Conservation (phyloP, 2,113 vertebrate species). For the Clinocottus analis region DNA sequence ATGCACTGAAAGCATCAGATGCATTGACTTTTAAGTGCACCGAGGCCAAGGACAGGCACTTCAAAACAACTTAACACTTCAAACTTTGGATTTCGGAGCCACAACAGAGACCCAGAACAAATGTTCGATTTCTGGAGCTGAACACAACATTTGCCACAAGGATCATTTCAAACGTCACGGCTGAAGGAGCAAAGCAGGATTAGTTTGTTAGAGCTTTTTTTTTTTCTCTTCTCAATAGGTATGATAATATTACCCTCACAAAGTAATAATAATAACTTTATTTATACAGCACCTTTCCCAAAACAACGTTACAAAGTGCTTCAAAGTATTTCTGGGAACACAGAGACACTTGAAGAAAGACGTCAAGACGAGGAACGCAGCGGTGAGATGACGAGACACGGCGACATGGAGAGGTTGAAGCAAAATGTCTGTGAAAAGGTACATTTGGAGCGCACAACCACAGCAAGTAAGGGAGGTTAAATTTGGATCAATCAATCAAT, state of each 20-base stretch:
- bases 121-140: conserved; percentile 39
- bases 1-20: conserved; percentile 46
- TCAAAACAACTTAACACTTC: conserved; percentile 55
- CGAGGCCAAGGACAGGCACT: conserved; percentile 44
- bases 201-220: neutral
- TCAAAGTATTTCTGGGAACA: neutral
- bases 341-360: neutral
- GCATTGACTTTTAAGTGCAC: conserved; percentile 68
- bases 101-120: conserved; percentile 38
- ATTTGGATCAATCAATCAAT: neutral
- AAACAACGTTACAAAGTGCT: too few relatives aligned
- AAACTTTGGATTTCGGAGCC: conserved; percentile 43
- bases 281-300: too few relatives aligned
- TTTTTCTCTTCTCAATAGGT: neutral
- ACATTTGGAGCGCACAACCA: neutral
- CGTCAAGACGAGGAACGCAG: neutral
- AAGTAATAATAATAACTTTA: neutral
- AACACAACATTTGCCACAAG: conserved; percentile 24
- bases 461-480: neutral
- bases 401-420: neutral
- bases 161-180: neutral
- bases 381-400: neutral
- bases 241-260: neutral
- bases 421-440: neutral
- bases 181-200: neutral